Conservation (phyloP, 2,113 vertebrate genomes). For the Calonectris borealis region DNA sequence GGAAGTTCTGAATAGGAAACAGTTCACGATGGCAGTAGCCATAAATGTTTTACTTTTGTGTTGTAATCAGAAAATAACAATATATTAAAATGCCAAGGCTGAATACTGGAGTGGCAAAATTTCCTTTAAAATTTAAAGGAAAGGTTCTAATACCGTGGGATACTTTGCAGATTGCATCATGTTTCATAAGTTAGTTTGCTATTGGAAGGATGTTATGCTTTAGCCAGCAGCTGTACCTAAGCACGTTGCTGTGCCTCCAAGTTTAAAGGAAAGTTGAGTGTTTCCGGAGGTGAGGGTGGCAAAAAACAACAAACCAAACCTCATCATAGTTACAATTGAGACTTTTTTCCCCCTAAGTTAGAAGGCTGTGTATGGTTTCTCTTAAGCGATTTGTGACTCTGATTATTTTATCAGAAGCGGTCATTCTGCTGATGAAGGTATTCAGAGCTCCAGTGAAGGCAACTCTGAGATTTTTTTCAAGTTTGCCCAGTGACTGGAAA, state of each 20-base stretch:
- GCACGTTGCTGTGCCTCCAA: neutral
- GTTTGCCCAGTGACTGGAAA: neutral
- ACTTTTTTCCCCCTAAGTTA: neutral
- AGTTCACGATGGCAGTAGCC: neutral
- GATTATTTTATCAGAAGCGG: neutral
- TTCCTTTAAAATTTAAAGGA: neutral
- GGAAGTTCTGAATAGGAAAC: neutral
- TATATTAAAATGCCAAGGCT: neutral
- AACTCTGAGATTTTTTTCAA: neutral
- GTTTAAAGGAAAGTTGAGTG: neutral
- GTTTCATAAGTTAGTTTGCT: neutral
- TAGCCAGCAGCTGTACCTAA: neutral
- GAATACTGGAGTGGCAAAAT: neutral
- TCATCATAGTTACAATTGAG: neutral
- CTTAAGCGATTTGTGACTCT: neutral
- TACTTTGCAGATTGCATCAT: accelerated
- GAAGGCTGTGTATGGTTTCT: neutral
- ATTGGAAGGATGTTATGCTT: neutral
- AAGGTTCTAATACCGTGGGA: neutral
- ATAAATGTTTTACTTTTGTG: neutral
- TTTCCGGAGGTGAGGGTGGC: neutral
- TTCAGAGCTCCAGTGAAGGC: neutral
- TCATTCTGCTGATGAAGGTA: neutral
- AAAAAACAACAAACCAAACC: neutral
- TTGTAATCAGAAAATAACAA: neutral